phyloP scores from a whole-genome alignment of 2,113 vertebrate species.

The Prolemur simus region DNA sequence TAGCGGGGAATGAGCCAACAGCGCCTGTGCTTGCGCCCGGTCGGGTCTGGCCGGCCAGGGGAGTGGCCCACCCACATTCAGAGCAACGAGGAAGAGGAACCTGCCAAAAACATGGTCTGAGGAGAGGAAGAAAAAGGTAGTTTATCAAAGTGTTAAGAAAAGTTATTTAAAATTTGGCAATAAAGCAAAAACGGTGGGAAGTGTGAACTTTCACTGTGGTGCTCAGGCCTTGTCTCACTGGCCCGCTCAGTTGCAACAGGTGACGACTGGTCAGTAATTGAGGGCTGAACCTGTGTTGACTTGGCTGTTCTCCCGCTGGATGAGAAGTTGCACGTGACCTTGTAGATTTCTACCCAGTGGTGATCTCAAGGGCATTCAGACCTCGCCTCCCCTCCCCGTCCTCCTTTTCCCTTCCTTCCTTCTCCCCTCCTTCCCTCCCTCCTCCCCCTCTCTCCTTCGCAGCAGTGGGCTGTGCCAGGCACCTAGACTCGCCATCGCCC shows the following conservation, averaged over 20 bases:
- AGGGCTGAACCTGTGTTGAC: background rate
- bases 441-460: background rate
- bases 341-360: background rate
- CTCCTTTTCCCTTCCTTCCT: background rate
- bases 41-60: accelerated
- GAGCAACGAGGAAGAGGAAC: background rate
- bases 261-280: accelerated
- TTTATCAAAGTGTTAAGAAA: background rate
- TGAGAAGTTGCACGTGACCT: background rate
- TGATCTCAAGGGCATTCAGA: too few species aligned
- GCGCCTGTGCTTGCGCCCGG: background rate
- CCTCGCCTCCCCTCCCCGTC: too few species aligned
- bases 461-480: background rate
- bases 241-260: too few species aligned
- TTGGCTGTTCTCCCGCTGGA: background rate
- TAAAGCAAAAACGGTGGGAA: background rate
- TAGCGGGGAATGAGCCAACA: background rate
- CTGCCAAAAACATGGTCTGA: background rate
- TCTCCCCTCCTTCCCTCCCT: too few species aligned
- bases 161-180: background rate
- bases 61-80: too few species aligned
- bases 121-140: background rate
- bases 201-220: background rate
- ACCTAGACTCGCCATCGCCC: background rate
- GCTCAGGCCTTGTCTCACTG: too few species aligned